phyloP scores from a whole-genome alignment of 1,140 invertebrate species.

The Oedothorax gibbosus region DNA sequence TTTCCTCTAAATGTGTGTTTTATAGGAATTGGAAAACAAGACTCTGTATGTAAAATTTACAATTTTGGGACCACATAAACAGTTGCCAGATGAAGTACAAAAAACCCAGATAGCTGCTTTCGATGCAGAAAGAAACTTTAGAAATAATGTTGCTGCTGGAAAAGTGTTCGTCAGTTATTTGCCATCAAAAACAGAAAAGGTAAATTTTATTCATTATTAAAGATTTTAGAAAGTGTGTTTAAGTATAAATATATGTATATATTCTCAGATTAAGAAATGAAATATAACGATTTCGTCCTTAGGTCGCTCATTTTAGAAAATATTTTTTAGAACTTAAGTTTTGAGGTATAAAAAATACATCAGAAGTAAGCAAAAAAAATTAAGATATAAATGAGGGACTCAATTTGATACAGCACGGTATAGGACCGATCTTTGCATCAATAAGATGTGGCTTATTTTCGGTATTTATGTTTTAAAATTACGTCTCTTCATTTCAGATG shows the following conservation, averaged over 20 bases:
- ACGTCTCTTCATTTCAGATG: neutral
- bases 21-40: neutral
- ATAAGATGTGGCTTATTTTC: neutral
- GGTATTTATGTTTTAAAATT: neutral
- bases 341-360: too few relatives aligned
- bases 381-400: too few relatives aligned
- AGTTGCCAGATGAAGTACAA: neutral
- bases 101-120: neutral
- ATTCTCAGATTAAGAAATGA: too few relatives aligned
- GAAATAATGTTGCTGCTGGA: neutral
- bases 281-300: too few relatives aligned
- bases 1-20: constrained; percentile 11
- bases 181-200: neutral
- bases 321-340: too few relatives aligned
- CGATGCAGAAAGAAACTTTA: neutral
- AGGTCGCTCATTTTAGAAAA: too few relatives aligned
- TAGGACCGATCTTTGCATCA: too few relatives aligned
- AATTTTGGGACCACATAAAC: constrained; percentile 7
- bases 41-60: constrained; percentile 18
- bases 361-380: too few relatives aligned
- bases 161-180: neutral
- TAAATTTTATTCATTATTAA: neutral
- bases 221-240: too few relatives aligned
- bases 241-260: too few relatives aligned
- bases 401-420: too few relatives aligned